Conservation (phyloP, 2,888 invertebrate genomes). For the Napeogenes sylphis region DNA sequence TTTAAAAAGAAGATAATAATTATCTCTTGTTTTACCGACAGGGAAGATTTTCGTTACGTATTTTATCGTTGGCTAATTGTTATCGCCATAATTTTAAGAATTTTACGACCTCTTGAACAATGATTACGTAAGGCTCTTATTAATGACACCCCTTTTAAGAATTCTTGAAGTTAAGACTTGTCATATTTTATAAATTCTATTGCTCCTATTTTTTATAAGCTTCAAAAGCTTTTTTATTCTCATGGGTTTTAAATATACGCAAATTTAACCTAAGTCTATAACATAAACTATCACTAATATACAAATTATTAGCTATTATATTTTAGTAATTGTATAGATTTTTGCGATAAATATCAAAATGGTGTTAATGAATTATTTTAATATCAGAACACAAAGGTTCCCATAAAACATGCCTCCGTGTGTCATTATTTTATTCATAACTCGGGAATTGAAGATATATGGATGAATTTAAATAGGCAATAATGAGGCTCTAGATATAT, state of each 20-base stretch:
- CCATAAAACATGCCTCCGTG: conserved; percentile 15
- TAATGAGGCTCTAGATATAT: conserved; percentile 51
- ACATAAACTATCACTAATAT: background rate
- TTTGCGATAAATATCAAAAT: conserved; percentile 16
- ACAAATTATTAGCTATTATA: conserved; percentile 6
- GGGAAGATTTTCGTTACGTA: conserved; percentile 20
- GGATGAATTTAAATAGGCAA: conserved; percentile 65
- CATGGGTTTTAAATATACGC: too few species aligned
- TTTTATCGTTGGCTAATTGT: conserved; percentile 22
- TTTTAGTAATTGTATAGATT: conserved; percentile 14
- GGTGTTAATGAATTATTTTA: conserved; percentile 19
- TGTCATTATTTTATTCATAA: conserved; percentile 28
- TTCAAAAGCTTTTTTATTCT: conserved; percentile 3
- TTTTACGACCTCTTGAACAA: conserved; percentile 14
- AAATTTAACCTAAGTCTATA: background rate
- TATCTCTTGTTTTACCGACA: conserved; percentile 23
- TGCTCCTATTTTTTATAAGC: background rate
- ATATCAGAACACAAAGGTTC: conserved; percentile 21
- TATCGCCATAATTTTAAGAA: conserved; percentile 23
- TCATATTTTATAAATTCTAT: background rate
- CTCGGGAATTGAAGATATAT: conserved; percentile 40
- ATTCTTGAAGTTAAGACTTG: background rate
- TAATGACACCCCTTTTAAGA: conserved; percentile 1
- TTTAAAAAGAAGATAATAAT: conserved; percentile 22
- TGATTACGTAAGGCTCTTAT: background rate